phyloP scores from a whole-genome alignment of 2,797 vertebrate genomes.

The Gallinago stenura region DNA sequence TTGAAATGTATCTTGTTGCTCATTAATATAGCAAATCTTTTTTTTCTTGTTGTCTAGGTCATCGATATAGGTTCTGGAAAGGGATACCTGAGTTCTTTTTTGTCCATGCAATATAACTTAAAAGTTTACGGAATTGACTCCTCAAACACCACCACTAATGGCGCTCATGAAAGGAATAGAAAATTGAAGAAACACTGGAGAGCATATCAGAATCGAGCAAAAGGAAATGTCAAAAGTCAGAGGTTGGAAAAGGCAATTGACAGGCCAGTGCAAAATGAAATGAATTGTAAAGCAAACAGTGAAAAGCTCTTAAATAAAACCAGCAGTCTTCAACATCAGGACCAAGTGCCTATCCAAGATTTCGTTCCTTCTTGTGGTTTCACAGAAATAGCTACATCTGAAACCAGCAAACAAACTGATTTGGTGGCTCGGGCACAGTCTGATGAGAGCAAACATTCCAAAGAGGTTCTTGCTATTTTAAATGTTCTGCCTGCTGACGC shows the following conservation, averaged over 20 bases:
- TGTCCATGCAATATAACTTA: slow-evolving; percentile 91
- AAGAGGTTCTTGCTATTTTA: slow-evolving; percentile 77
- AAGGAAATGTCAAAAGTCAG: slow-evolving; percentile 38
- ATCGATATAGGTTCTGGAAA: slow-evolving; percentile 97
- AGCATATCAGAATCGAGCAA: slow-evolving; percentile 81
- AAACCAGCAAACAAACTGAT: slow-evolving; percentile 33
- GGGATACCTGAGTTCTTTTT: slow-evolving; percentile 95
- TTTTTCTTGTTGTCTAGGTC: slow-evolving; percentile 79
- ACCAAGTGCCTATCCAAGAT: slow-evolving; percentile 25
- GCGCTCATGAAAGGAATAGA: slow-evolving; percentile 93
- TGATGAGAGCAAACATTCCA: slow-evolving; percentile 51
- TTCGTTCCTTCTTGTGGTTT: slow-evolving; percentile 8
- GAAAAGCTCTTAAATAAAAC: slow-evolving; percentile 21
- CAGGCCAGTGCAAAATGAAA: slow-evolving; percentile 40
- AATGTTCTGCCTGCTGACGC: slow-evolving; percentile 82
- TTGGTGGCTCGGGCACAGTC: not conserved
- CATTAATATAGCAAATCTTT: not conserved
- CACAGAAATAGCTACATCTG: not conserved
- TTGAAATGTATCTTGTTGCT: slow-evolving; percentile 3
- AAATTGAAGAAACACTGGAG: slow-evolving; percentile 95
- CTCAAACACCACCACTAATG: slow-evolving; percentile 90
- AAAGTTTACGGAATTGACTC: slow-evolving; percentile 96
- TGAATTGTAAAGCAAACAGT: slow-evolving; percentile 29
- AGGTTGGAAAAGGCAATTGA: slow-evolving; percentile 53
- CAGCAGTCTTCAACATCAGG: slow-evolving; percentile 36